phyloP scores from a whole-genome alignment of 2,888 invertebrate species.

The Polia nebulosa region DNA sequence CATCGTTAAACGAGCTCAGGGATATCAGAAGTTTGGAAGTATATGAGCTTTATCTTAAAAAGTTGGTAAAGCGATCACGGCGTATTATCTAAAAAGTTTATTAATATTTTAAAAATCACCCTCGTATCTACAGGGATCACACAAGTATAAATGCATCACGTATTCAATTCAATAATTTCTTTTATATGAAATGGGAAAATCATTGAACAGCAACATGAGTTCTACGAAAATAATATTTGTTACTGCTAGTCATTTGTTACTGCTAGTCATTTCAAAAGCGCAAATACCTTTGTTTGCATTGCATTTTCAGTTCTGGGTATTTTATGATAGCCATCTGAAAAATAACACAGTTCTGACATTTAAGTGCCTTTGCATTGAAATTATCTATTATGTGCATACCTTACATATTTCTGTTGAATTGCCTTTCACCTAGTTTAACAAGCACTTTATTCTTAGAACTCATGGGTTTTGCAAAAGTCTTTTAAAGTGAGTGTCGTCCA shows the following conservation, averaged over 20 bases:
- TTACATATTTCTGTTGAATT: conserved; percentile 4
- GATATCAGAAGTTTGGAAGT: conserved; percentile 43
- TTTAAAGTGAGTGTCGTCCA: background rate
- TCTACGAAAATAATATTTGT: background rate
- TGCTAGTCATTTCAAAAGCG: background rate
- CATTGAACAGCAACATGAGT: background rate
- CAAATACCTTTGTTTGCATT: conserved; percentile 4
- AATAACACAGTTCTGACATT: background rate
- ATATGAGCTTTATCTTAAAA: conserved; percentile 39
- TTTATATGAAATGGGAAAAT: background rate
- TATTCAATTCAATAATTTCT: conserved; percentile 6
- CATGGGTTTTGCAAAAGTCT: background rate
- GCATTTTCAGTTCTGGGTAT: conserved; percentile 17
- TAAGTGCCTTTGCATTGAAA: conserved; percentile 17
- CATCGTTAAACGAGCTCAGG: conserved; percentile 47
- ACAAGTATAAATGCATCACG: background rate
- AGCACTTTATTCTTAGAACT: background rate
- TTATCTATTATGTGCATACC: background rate
- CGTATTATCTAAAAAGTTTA: conserved; percentile 32
- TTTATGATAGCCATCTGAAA: conserved; percentile 10
- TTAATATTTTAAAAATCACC: conserved; percentile 42
- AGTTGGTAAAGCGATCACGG: conserved; percentile 36
- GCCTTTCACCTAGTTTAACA: conserved; percentile 2
- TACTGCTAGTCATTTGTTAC: background rate
- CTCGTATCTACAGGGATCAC: background rate